Conservation (phyloP, 2,113 vertebrate species). For the Nanorana parkeri region DNA sequence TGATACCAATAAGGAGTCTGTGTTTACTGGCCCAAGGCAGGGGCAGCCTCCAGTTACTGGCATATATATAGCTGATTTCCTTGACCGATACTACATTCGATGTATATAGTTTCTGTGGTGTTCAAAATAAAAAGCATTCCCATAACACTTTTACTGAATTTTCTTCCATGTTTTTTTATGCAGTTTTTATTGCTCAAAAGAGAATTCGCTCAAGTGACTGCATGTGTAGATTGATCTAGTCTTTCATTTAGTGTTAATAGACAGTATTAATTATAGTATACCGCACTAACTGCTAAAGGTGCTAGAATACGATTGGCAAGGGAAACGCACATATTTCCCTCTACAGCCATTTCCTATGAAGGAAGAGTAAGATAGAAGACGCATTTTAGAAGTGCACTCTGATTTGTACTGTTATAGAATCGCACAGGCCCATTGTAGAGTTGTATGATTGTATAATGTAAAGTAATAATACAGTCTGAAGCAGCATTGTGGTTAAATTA, state of each 20-base stretch:
- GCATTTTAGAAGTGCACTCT: too few relatives aligned
- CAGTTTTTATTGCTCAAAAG: not conserved
- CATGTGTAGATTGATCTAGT: constrained; percentile 66
- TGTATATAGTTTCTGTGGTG: too few relatives aligned
- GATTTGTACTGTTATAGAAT: too few relatives aligned
- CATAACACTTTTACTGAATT: not conserved
- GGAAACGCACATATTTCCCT: constrained; percentile 61
- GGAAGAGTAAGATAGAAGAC: not conserved
- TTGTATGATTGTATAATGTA: too few relatives aligned
- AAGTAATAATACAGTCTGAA: too few relatives aligned
- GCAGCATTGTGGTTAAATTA: too few relatives aligned
- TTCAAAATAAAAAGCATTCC: not conserved
- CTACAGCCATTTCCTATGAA: not conserved
- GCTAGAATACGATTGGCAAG: constrained; percentile 62
- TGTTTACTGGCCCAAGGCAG: constrained; percentile 49
- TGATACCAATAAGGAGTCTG: not conserved
- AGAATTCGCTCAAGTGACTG: constrained; percentile 59
- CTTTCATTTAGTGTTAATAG: constrained; percentile 69
- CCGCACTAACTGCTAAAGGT: constrained; percentile 69
- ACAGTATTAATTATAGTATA: constrained; percentile 67
- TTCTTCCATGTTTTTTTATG: not conserved
- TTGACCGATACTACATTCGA: not conserved
- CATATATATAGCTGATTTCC: not conserved
- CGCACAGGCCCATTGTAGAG: too few relatives aligned
- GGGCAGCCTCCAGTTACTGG: constrained; percentile 12